These are phyloP conservation scores for Patella depressa DNA, from an alignment of 2,888 invertebrate genomes.

Conservation along the genomic window DNA sequence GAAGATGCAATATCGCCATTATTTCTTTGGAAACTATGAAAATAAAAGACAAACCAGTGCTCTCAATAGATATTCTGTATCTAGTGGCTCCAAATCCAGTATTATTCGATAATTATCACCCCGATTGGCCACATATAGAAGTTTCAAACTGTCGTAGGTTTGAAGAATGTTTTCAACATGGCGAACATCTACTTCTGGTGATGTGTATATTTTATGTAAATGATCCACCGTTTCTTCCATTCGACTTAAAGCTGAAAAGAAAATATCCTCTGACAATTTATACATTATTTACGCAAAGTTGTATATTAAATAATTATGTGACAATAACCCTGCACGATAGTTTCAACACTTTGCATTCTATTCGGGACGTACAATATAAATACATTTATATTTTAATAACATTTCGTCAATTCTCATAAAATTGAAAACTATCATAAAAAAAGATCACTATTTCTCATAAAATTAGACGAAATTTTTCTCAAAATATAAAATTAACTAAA, in stretches of 20 bases:
- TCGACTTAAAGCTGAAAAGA: conserved; percentile 30
- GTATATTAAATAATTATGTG: too few relatives aligned
- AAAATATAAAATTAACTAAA: too few relatives aligned
- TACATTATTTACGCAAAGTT: too few relatives aligned
- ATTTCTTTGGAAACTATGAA: background rate
- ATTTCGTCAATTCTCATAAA: too few relatives aligned
- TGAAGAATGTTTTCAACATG: conserved; percentile 26
- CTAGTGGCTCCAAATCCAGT: conserved; percentile 30
- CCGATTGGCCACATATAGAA: conserved; percentile 23
- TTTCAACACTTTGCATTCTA: too few relatives aligned
- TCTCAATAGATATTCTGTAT: conserved; percentile 28
- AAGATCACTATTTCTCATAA: too few relatives aligned
- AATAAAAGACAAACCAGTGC: conserved; percentile 26
- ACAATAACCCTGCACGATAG: too few relatives aligned
- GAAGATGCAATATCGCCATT: background rate
- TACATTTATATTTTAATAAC: too few relatives aligned
- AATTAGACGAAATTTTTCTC: too few relatives aligned
- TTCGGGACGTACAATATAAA: too few relatives aligned
- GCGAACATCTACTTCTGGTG: conserved; percentile 33
- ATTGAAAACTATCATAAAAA: too few relatives aligned
- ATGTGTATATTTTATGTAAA: conserved; percentile 28
- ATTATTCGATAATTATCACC: conserved; percentile 29
- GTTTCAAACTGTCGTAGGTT: conserved; percentile 22
- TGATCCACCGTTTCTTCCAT: conserved; percentile 37
- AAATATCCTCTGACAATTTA: background rate